Evolutionary conservation across 2,113 vertebrate genomes (phyloP).

Genomic region (Mirza zaza): DNA sequence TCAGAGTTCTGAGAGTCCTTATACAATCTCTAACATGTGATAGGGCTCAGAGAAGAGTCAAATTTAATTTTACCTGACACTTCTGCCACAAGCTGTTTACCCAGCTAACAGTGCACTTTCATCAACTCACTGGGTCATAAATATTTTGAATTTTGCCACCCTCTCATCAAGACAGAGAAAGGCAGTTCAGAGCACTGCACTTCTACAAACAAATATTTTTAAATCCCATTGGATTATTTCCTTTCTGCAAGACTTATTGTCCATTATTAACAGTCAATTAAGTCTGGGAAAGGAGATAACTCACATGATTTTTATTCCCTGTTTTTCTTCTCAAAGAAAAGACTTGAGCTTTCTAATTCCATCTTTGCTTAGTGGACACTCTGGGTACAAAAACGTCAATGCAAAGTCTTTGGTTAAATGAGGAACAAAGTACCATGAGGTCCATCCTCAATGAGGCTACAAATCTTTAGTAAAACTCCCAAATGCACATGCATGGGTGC

Average conservation of each 20-base stretch:
- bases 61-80: background rate
- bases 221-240: background rate
- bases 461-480: background rate
- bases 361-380: background rate
- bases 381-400: background rate
- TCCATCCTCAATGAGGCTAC: background rate
- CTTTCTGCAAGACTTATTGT: background rate
- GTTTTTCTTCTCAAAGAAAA: constrained; percentile 40
- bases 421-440: background rate
- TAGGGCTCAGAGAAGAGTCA: background rate
- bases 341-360: background rate
- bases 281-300: background rate
- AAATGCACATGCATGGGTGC: background rate
- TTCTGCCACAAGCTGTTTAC: background rate
- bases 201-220: background rate
- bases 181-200: background rate
- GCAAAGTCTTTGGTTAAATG: background rate
- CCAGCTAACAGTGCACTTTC: background rate
- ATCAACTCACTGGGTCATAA: background rate
- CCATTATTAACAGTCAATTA: background rate
- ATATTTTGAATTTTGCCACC: background rate
- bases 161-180: background rate
- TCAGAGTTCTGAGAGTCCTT: background rate
- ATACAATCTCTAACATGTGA: background rate
- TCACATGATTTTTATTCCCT: background rate